Evolutionary conservation across 2,888 invertebrate species (phyloP).

Genomic region (Aporophyla nigra): DNA sequence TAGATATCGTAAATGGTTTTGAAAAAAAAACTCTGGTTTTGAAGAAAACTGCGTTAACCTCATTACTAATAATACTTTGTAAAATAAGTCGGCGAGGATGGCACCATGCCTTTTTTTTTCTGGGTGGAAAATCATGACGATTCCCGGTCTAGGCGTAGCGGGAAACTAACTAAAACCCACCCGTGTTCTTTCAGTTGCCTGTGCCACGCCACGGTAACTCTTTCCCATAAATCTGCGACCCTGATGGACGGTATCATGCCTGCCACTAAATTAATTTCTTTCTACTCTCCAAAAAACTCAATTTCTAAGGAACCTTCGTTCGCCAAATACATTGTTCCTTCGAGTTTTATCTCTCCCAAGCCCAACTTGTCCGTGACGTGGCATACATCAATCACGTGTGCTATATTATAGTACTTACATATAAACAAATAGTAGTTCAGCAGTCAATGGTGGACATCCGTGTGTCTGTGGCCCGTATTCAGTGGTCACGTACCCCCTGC

Average conservation of each 20-base stretch:
- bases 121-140: too few species aligned
- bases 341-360: neutral
- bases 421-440: constrained; percentile 58
- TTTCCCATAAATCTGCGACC: neutral
- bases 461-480: constrained; percentile 81
- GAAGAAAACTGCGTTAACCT: neutral
- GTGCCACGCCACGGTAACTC: neutral
- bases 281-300: neutral
- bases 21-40: neutral
- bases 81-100: neutral
- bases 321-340: neutral
- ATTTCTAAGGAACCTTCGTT: neutral
- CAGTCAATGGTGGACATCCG: constrained; percentile 74
- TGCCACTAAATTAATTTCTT: neutral
- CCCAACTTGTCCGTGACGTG: constrained; percentile 35
- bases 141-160: too few species aligned
- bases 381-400: constrained; percentile 57
- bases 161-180: too few species aligned
- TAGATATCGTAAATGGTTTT: neutral
- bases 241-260: neutral
- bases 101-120: neutral
- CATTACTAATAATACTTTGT: constrained; percentile 4
- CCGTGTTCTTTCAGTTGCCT: too few species aligned
- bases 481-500: constrained; percentile 79
- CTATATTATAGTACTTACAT: constrained; percentile 42